Evolutionary conservation across 2,797 vertebrate species (phyloP).

Genomic region (Syndactyla subalaris): DNA sequence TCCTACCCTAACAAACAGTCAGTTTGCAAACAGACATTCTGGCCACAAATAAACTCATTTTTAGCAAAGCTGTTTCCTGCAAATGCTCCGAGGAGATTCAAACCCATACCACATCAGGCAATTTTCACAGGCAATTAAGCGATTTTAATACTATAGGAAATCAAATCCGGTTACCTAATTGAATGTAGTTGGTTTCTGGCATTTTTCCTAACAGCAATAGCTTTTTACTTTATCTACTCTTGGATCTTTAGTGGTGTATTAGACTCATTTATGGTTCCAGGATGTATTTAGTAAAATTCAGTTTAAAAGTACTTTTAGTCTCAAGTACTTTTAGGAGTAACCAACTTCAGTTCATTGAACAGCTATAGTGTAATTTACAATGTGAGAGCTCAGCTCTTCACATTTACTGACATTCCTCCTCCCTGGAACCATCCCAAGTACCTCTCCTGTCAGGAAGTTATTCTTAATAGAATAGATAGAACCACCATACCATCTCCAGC

Average conservation of each 20-base stretch:
- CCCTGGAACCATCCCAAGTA: background rate
- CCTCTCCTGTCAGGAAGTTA: background rate
- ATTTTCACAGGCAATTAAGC: conserved; percentile 57
- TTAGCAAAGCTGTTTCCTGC: background rate
- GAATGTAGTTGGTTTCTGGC: conserved; percentile 18
- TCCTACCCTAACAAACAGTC: background rate
- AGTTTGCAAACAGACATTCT: background rate
- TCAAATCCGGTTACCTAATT: conserved; percentile 36
- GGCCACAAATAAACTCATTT: background rate
- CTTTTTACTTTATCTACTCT: background rate
- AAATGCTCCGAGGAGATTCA: conserved; percentile 7
- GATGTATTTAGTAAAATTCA: conserved; percentile 15
- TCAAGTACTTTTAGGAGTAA: background rate
- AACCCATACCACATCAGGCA: conserved; percentile 6
- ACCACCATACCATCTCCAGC: background rate
- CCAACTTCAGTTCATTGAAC: background rate
- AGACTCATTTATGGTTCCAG: background rate
- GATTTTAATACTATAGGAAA: conserved; percentile 45
- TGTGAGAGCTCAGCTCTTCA: background rate
- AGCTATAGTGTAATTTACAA: background rate
- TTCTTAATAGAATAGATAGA: background rate
- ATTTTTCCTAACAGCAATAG: background rate
- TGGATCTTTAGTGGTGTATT: background rate
- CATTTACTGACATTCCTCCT: background rate
- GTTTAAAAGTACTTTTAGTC: background rate